A percentile compares a stretch with the other conserved stretches of the same genome.
phyloP scores from a whole-genome alignment of 2,888 invertebrate genomes.

The Rhyacophila evoluta region DNA sequence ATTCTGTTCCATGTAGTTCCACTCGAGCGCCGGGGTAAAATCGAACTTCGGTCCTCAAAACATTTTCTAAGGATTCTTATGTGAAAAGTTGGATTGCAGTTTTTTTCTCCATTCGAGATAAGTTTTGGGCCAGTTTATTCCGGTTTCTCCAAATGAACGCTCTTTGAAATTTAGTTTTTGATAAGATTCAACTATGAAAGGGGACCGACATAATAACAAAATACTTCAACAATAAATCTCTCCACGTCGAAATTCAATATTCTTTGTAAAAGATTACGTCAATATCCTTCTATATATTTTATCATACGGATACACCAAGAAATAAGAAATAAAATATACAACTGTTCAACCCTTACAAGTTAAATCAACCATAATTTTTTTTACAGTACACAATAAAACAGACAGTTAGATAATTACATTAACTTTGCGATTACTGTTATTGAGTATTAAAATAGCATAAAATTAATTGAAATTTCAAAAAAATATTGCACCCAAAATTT shows the following conservation, averaged over 20 bases:
- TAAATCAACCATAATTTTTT: too few relatives aligned
- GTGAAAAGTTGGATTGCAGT: conserved; percentile 54
- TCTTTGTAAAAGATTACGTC: too few relatives aligned
- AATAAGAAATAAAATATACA: too few relatives aligned
- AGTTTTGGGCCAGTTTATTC: conserved; percentile 47
- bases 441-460: too few relatives aligned
- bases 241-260: background rate
- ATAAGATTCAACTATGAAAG: conserved; percentile 45
- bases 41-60: conserved; percentile 52
- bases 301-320: too few relatives aligned
- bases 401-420: too few relatives aligned
- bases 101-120: conserved; percentile 46
- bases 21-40: conserved; percentile 52
- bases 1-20: conserved; percentile 52
- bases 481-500: too few relatives aligned
- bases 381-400: too few relatives aligned
- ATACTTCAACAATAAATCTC: conserved; percentile 8
- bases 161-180: conserved; percentile 49
- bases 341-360: too few relatives aligned
- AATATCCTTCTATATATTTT: too few relatives aligned
- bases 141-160: conserved; percentile 47
- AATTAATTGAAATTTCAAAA: too few relatives aligned
- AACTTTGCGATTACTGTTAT: too few relatives aligned
- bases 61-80: conserved; percentile 53
- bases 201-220: conserved; percentile 21